Conservation (phyloP, 2,113 vertebrate species). For the Acrocephalus kingi region DNA sequence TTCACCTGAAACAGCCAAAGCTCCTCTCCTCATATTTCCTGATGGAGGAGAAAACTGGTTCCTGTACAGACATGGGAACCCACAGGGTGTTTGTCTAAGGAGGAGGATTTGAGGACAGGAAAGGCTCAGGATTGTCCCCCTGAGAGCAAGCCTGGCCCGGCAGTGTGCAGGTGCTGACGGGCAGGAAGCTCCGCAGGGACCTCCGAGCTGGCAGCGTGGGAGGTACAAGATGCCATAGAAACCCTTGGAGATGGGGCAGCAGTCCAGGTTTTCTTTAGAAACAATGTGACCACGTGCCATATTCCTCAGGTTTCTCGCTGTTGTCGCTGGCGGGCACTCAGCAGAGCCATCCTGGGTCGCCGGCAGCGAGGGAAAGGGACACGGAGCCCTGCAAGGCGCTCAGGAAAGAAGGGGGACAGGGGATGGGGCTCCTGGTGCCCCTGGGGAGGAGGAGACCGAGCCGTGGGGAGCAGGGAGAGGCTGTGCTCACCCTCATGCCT, state of each 20-base stretch:
- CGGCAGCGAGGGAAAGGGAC: neutral
- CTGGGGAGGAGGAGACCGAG: neutral
- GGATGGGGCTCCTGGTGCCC: neutral
- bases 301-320: neutral
- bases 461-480: neutral
- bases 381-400: neutral
- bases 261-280: constrained; percentile 30
- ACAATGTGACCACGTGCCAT: neutral
- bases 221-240: neutral
- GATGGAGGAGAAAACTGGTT: neutral
- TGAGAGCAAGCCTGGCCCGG: neutral
- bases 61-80: neutral
- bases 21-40: neutral
- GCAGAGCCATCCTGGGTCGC: neutral
- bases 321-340: neutral
- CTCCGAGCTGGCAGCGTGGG: neutral
- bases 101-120: neutral
- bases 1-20: neutral
- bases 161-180: neutral
- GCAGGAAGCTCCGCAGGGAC: neutral
- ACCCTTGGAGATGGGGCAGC: neutral
- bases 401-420: neutral
- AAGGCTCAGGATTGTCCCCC: neutral
- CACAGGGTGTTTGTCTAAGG: neutral
- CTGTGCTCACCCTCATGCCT: neutral